Evolutionary conservation across 2,113 vertebrate species (phyloP).

Genomic region (Stercorarius parasiticus): DNA sequence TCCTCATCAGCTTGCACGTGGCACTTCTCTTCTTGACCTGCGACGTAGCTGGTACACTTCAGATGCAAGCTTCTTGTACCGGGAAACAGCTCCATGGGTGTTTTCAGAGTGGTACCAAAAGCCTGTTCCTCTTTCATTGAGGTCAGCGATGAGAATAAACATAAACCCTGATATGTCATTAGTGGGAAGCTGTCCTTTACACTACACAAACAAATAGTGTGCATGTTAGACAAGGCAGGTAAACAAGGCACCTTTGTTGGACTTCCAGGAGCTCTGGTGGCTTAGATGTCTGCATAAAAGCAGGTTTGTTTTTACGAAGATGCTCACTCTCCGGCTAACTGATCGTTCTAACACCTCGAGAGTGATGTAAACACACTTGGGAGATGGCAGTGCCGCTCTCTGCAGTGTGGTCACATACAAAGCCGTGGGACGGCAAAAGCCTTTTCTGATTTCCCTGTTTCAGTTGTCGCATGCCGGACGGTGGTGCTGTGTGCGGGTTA

Average conservation of each 20-base stretch:
- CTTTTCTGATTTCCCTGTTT: neutral
- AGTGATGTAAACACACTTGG: neutral
- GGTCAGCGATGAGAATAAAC: neutral
- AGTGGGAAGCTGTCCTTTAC: neutral
- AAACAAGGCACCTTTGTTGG: neutral
- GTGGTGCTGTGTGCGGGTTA: neutral
- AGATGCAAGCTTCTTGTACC: neutral
- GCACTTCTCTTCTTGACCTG: neutral
- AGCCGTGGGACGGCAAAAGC: neutral
- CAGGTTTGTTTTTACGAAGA: neutral
- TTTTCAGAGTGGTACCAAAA: neutral
- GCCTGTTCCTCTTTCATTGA: neutral
- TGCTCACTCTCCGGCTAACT: neutral
- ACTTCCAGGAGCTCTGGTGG: neutral
- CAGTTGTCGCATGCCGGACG: accelerated
- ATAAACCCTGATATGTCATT: neutral
- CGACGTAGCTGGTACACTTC: accelerated
- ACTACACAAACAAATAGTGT: neutral
- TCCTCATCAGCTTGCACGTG: neutral
- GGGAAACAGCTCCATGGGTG: neutral
- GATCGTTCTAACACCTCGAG: neutral
- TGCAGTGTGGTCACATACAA: accelerated
- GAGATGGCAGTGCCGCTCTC: neutral
- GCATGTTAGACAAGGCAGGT: neutral
- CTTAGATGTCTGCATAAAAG: neutral